Evolutionary conservation across 2,797 vertebrate species (phyloP), one percentile per base, ranked within the genome.

Genomic region (Pogonophryne albipinna): DNA sequence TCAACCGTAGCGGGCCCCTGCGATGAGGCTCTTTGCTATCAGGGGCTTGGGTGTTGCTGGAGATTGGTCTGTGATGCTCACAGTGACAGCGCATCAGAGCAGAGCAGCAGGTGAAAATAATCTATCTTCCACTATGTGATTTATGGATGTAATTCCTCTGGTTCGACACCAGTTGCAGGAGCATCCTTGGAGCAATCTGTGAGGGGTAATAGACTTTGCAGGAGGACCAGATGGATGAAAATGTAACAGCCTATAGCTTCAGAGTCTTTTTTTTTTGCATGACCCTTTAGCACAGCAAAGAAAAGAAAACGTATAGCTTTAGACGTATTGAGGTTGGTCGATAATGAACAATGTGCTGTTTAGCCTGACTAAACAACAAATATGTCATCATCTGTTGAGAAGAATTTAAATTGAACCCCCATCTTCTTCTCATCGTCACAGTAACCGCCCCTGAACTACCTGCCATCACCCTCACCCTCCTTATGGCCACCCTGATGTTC

Each of bases 391-490:
- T 27, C 14, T 10, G 66, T 80, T 62, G 17, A 67, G 58, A 73
- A 51, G 1, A 50, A 69, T 72, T 71, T 42, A 49, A 80, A 66
- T 9, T 42, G 31, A 72, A 63, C 53, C 65, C 53, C 53, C 60
- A 50, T 78, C 11, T 13, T 6, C 56, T 45, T 69, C 70, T 87
- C 63, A 80, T 85, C 63, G 74, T 66, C 67, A 51, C 50, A 45
- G 20, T 27, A 45, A 50, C 58, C 20, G 56, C 27, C 50, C 41
- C 34, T 10, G 69, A 74, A 65, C 19, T 59, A 85, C 77, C 87
- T 52, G 71, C 78, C 23, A 87, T 92, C 87, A 82, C 87, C 71
- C 90, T 86, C 82, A 67, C 77, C 80, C 68, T 75, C 73, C 81
- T 88, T 74, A 81, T 65, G 72, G 83, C 84, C 67, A 44, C 85